These are phyloP conservation scores for Oceanodroma leucorhoa DNA, from an alignment of 2,797 vertebrate genomes.

Conservation along the genomic window DNA sequence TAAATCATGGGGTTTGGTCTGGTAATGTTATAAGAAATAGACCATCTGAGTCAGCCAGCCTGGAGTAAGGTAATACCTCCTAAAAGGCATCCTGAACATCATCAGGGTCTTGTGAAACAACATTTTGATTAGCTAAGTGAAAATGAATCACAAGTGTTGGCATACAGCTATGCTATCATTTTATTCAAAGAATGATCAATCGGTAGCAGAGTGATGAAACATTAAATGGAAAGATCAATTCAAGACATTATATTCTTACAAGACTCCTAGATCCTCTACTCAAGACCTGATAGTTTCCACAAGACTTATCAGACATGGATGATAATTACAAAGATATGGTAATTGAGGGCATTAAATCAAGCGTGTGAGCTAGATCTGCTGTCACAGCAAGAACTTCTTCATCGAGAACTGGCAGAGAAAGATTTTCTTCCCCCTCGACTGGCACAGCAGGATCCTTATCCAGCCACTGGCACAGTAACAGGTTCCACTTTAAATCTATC, in stretches of 20 bases:
- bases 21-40: conserved; percentile 39
- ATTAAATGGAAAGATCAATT: conserved; percentile 66
- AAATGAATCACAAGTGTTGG: conserved; percentile 71
- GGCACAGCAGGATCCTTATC: conserved; percentile 56
- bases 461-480: conserved; percentile 62
- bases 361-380: conserved; percentile 57
- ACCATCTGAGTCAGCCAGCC: conserved; percentile 42
- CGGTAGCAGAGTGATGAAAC: conserved; percentile 59
- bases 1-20: conserved; percentile 27
- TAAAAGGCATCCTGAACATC: conserved; percentile 62
- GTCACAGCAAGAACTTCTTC: conserved; percentile 69
- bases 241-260: conserved; percentile 56
- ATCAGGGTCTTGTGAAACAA: conserved; percentile 69
- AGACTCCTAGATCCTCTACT: conserved; percentile 43
- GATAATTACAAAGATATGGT: conserved; percentile 74
- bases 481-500: conserved; percentile 69
- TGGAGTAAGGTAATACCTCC: conserved; percentile 53
- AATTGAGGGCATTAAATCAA: conserved; percentile 73
- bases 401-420: conserved; percentile 58
- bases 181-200: conserved; percentile 71
- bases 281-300: conserved; percentile 53
- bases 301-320: conserved; percentile 52
- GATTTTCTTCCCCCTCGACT: conserved; percentile 46
- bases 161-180: conserved; percentile 58
- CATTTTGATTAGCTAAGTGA: conserved; percentile 75